These are phyloP conservation scores for Euschistus heros DNA, from an alignment of 1,140 invertebrate genomes.

Conservation along the genomic window DNA sequence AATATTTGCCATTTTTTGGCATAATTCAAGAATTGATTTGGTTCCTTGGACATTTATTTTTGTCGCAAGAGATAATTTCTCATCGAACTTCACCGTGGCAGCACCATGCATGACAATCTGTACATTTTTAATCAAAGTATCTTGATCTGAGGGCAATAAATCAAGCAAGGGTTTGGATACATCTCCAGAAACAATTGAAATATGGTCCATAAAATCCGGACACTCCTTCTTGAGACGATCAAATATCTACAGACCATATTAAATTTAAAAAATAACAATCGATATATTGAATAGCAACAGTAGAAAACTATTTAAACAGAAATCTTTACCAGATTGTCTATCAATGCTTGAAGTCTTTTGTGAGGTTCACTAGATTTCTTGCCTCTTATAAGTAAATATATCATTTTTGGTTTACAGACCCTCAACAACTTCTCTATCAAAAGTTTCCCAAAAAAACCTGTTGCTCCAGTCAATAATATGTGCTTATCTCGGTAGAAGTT, in stretches of 20 bases:
- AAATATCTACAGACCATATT: not conserved
- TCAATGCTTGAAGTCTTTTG: conserved; percentile 44
- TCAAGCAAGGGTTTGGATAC: conserved; percentile 40
- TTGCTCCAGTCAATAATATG: conserved; percentile 67
- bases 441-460: conserved; percentile 72
- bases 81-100: conserved; percentile 76
- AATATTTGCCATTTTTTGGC: conserved; percentile 60
- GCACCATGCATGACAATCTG: conserved; percentile 41
- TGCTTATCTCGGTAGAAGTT: conserved; percentile 28
- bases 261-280: not conserved
- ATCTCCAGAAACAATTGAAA: conserved; percentile 38
- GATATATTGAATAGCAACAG: too few relatives aligned
- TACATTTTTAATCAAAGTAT: conserved; percentile 32
- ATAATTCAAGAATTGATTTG: conserved; percentile 58
- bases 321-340: too few relatives aligned
- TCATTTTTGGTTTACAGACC: conserved; percentile 56
- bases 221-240: not conserved
- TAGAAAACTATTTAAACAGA: too few relatives aligned
- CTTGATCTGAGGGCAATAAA: conserved; percentile 37
- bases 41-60: conserved; percentile 65
- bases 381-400: conserved; percentile 67
- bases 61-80: conserved; percentile 58
- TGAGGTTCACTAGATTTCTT: conserved; percentile 67
- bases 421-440: conserved; percentile 73
- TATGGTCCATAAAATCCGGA: not conserved